Evolutionary conservation across 2,113 vertebrate genomes (phyloP).

Genomic region (Carassius carassius): DNA sequence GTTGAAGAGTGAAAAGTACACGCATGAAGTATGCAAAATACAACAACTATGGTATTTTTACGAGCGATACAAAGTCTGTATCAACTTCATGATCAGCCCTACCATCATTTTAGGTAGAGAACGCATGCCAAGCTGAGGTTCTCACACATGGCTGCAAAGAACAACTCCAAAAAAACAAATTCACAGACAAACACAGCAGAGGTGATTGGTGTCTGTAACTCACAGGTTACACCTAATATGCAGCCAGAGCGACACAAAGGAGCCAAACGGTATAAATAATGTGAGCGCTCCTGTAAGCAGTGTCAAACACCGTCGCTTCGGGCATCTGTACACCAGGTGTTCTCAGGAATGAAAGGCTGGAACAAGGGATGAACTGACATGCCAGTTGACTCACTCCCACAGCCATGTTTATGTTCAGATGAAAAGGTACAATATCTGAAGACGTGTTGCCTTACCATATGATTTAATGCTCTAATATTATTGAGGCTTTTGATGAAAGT

Average conservation of each 20-base stretch:
- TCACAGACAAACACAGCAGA: neutral
- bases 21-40: neutral
- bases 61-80: neutral
- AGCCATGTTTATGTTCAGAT: neutral
- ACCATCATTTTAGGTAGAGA: neutral
- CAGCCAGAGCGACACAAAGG: neutral
- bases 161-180: neutral
- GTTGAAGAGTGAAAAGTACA: neutral
- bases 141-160: neutral
- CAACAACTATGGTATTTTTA: neutral
- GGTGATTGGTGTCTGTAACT: neutral
- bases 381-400: neutral
- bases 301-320: neutral
- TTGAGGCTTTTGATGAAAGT: neutral
- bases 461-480: neutral
- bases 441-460: neutral
- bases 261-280: constrained; percentile 22
- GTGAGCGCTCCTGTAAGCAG: neutral
- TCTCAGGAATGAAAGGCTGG: constrained; percentile 34
- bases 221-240: neutral
- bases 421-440: neutral
- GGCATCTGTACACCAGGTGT: constrained; percentile 56
- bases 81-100: neutral
- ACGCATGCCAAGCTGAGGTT: neutral
- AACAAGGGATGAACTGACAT: neutral